Base-by-base conservation (phyloP, 2,797 vertebrate genomes). In the Gallirallus australis region DNA sequence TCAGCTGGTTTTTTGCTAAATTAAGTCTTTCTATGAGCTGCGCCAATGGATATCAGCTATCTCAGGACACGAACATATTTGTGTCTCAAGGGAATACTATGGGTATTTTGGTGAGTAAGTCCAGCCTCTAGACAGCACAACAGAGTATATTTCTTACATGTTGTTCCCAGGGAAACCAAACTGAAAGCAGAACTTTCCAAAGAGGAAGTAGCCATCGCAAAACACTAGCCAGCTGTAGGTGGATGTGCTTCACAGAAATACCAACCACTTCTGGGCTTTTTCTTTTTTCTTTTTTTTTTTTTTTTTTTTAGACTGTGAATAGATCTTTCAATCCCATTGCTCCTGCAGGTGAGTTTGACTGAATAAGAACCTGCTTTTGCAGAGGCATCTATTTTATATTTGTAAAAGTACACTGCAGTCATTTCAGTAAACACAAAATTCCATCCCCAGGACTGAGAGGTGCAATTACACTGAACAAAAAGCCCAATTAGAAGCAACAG, bases 131-230 rank as follows among this genome's bases (percentile, higher is more conserved):
- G 70, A 91, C 53, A 94, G 84, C 72, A 79, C 70, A 96, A 79
- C 89, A 90, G 79, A 89, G 66, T 30, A 48, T 83, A 81, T 93
- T 89, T 93, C 93, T 94, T 89, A 69, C 54, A 18, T 70, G 90
- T 91, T 3, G 33, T 95, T 97, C 95, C 87, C 87, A 93, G 59
- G 93, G 89, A 93, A 94, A 94, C 76, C 73, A 95, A 95, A 94
- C 66, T 66, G 82, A 93, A 92, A 94, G 85, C 72, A 94, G 91
- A 96, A 88, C 52, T 91, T 97, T 95, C 84, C 85, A 48, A 96
- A 94, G 87, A 91, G 65, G 80, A 95, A 94, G 72, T n/a, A 90
- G 59, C 52, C 72, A 81, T 92, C 7, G 0, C 54, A 95, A 92
- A 95, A 94, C 63, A 79, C 63, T 83, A 82, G 91, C 91, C 89